Base-by-base conservation (phyloP, 2,113 vertebrate genomes). In the Athene cunicularia region DNA sequence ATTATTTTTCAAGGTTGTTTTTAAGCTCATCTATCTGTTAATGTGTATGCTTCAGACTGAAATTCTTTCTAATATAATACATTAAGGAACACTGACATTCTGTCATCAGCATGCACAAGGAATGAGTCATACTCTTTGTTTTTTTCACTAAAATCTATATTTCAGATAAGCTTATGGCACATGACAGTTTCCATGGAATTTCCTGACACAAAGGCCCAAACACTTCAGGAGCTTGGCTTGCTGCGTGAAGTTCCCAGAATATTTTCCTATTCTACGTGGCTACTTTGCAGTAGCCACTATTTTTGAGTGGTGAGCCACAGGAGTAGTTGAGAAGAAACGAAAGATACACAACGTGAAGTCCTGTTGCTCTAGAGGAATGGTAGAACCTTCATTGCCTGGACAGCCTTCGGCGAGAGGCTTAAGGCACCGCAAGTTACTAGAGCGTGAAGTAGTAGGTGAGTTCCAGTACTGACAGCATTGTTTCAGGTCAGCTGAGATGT, bases 1-100 rank as follows among this genome's bases (percentile, higher is more conserved):
- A 94, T 96, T 97, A 73, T 92, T 94, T 93, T 95, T 94, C 96
- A 94, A 91, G 81, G 73, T 89, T 85, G 76, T 84, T 97, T 97
- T 93, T 85, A 79, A 90, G 79, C 56, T 95, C 74, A 60, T 91
- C 92, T 96, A 41, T 92, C 87, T 90, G 59, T 86, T 83, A 79
- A 68, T 28, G 17, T 20, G 67, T 67, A 45, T 66, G 39, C 52
- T 75, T 86, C 93, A 90, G 93, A 93, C 62, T 90, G 84, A 91
- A 95, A 82, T 95, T 70, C 72, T 84, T 94, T 76, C 62, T 89
- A 45, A 90, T 88, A 58, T 27, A 63, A 62, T 60, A 10, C 63
- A 68, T 89, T 93, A 93, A 87, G 76, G 80, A 94, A 53, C 60
- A 28, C 76, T 94, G 88, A 62, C 80, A 67, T 95, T 81, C 76